Base-by-base conservation (phyloP, 2,797 vertebrate genomes). In the Manis crassicaudata region DNA sequence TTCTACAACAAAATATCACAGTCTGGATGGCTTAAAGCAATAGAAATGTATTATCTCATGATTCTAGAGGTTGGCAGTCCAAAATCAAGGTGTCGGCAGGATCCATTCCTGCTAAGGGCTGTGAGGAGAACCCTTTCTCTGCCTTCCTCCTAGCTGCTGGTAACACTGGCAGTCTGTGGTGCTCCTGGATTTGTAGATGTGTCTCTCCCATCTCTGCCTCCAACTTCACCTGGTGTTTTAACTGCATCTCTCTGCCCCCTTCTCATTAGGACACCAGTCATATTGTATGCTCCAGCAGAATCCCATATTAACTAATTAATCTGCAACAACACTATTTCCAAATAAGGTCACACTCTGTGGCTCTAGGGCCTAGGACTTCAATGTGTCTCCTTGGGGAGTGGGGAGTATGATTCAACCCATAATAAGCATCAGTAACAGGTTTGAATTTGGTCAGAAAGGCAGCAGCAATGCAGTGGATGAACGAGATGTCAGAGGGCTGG, bases 161-260 rank as follows among this genome's bases (percentile, higher is more conserved):
- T 6, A 2, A 46, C 3, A 6, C n/a, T 5, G 1, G 37, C 3
- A 6, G 72, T 20, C 18, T 7, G 1, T 37, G 14, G 43, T 5
- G 20, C n/a, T 32, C 35, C 25, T 68, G 23, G 5, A 21, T 32
- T 27, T 81, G 7, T 4, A 40, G 20, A 27, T 3, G 2, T 25
- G 7, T 46, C 43, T 29, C 35, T 68, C 27, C n/a, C 1, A 6
- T 72, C 56, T 89, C 79, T 63, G 16, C n/a, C 80, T 65, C 37
- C 1, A 0, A 14, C 23, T 68, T 75, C 37, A 46, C 2, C 3
- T 18, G 40, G 10, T 1, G 9, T 80, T 43, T 21, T 17, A 16
- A 43, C 35, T 12, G 76, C 2, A 5, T 46, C 20, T 85, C 73
- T 32, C 13, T 32, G 62, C 62, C 29, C 29, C 16, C 35, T 20